These are phyloP conservation scores for Smutsia gigantea DNA, from an alignment of 2,797 vertebrate species.

Conservation along the genomic window DNA sequence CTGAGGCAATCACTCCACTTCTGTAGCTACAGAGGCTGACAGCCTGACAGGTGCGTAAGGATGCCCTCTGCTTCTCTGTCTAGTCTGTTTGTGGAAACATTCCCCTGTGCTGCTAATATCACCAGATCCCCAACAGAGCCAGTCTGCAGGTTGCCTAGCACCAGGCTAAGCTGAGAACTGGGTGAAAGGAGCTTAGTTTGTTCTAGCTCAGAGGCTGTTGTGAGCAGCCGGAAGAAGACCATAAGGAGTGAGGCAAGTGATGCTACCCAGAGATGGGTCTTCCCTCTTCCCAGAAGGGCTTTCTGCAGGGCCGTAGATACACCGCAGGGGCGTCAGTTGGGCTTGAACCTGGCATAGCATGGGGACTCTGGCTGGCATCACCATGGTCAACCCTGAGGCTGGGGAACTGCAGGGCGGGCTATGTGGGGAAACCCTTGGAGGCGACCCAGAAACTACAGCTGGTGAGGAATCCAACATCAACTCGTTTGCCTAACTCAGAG, in stretches of 20 bases:
- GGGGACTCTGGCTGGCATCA: background rate
- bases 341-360: background rate
- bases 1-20: background rate
- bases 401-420: background rate
- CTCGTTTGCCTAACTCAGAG: background rate
- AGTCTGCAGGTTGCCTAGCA: background rate
- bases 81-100: background rate
- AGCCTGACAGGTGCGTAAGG: background rate
- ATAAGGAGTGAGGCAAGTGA: background rate
- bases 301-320: background rate
- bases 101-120: background rate
- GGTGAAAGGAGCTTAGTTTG: background rate
- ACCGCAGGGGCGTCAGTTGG: background rate
- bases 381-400: background rate
- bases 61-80: background rate
- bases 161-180: background rate
- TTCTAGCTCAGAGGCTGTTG: background rate
- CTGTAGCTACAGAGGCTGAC: background rate
- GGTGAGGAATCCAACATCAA: background rate
- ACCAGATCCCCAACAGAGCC: background rate
- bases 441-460: conserved; percentile 24
- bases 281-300: background rate
- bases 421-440: background rate
- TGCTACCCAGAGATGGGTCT: background rate
- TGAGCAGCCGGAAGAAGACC: background rate